These are phyloP conservation scores for Poicephalus gulielmi DNA, from an alignment of 2,113 vertebrate genomes.

Conservation along the genomic window DNA sequence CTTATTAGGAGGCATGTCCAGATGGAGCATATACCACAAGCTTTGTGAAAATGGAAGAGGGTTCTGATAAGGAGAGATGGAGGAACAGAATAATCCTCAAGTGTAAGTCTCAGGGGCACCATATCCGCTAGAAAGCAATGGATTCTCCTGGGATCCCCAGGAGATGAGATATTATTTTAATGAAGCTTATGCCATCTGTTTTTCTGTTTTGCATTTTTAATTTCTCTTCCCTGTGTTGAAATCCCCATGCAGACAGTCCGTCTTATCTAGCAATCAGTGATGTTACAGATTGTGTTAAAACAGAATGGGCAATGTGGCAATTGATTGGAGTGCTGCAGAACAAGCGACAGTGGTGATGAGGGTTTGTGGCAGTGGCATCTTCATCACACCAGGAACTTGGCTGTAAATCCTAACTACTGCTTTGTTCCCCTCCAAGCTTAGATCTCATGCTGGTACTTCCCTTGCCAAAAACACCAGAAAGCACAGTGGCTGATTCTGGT, in stretches of 20 bases:
- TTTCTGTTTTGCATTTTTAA: conserved; percentile 27
- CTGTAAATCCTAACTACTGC: not conserved
- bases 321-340: not conserved
- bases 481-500: not conserved
- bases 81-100: conserved; percentile 11
- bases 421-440: not conserved
- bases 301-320: not conserved
- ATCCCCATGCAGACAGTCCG: not conserved
- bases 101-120: not conserved
- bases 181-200: conserved; percentile 50
- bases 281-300: not conserved
- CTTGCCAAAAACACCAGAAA: not conserved
- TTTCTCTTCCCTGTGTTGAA: not conserved
- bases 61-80: not conserved
- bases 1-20: conserved; percentile 27
- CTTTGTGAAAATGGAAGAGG: not conserved
- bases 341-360: not conserved
- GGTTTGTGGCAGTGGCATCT: not conserved
- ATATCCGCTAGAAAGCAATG: not conserved
- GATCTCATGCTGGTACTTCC: not conserved
- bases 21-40: conserved; percentile 31
- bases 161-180: conserved; percentile 1
- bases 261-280: not conserved
- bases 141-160: not conserved
- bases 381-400: not conserved